Evolutionary conservation across 2,888 invertebrate species (phyloP), one percentile per base, ranked within the genome.

Genomic region (Trachelus iudaicus): DNA sequence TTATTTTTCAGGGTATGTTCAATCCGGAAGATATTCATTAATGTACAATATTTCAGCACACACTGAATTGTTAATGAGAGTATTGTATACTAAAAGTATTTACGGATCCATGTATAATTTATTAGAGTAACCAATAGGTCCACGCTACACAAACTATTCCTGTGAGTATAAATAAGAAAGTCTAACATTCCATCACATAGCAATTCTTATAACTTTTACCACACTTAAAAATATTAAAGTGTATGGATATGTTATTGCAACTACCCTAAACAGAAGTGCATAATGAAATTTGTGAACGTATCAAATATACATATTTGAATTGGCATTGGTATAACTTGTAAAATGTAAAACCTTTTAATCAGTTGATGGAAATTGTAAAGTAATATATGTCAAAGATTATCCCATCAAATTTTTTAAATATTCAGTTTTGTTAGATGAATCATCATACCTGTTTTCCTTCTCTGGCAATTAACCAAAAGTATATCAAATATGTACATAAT

Each of bases 1-100:
- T 90, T 90, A 88, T 85, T 89, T 94, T 94, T 56, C 93, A 96
- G 96, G 96, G 97, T 87, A 97, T 97, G 96, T 97, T 97, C 93
- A 96, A 96, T 91, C 96, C 96, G 35, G 97, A 97, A 77, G 97
- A 97, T 92, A 93, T 97, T 83, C 90, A 91, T 83, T 91, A 87
- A 86, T 69, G 35, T 76, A 81, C 76, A 80, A 76, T 77, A 69
- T 37, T 74, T 73, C 69, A 40, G 35, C n/a, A 34, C 33, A 74
- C 34, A 76, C 73, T 73, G 76, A 73, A 69, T 33, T 35, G 33
- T 30, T 73, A 69, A 76, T 76, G 40, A 76, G 73, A 74, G 76
- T 40, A 73, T 37, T 79, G 79, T 79, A 79, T 79, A 79, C 73
- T 79, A 79, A 79, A 79, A 76, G 76, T 79, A 79, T 74, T 79